Base-by-base conservation (phyloP, 2,888 invertebrate genomes). In the Limnephilus marmoratus region DNA sequence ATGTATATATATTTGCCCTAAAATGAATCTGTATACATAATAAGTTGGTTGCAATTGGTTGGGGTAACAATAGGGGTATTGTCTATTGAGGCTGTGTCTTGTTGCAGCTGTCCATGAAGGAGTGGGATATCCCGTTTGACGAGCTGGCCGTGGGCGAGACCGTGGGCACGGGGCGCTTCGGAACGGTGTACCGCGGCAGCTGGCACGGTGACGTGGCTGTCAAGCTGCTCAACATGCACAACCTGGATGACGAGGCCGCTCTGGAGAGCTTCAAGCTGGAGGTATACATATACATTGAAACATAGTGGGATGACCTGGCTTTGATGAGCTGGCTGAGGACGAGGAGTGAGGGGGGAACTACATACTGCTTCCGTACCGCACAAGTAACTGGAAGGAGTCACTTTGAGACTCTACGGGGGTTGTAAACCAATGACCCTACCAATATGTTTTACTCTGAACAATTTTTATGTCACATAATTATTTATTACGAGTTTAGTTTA, bases 181-280 rank as follows among this genome's bases (percentile, higher is more conserved):
- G 99, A 91, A 98, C 98, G 3, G 99, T 99, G 91, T 98, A 98
- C 96, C 97, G 98, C 94, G 99, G 99, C 93, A 97, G 98, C 94
- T 99, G 99, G 99, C 99, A 99, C 96, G 99, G 99, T 68, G 99
- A 99, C 95, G 99, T 99, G 45, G 99, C 99, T 37, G 98, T 99
- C 94, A 99, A 99, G 96, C 97, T 99, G 94, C 96, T 99, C 94
- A 98, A 99, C 95, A 99, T 99, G 97, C 98, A 98, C 95, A 98
- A 98, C 95, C 96, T 98, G 93, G 98, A 98, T 94, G 98, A 98
- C 95, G 98, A 98, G 94, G 98, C 98, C 94, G 98, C 98, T 93
- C 96, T 99, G 92, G 99, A 99, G 95, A 98, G 98, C 91, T 99
- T 99, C 96, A 99, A 99, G 95, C 97, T 98, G 94, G 99, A 99